Percentiles rank a stretch among this genome's conserved stretches.
Conservation (phyloP, 2,888 invertebrate genomes). For the Tenodera sinensis region DNA sequence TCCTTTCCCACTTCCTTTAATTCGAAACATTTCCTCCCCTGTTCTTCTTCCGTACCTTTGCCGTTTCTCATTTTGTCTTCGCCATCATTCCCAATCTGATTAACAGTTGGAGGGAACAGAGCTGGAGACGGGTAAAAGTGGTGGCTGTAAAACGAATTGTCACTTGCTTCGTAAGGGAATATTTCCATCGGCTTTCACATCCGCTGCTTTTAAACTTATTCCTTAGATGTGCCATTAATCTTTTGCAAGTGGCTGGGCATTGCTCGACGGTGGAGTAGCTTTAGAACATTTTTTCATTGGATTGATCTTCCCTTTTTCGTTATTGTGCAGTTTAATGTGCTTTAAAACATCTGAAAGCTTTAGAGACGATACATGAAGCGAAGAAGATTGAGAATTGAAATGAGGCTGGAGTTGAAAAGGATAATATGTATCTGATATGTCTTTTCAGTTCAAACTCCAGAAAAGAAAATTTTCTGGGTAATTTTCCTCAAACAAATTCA, state of each 20-base stretch:
- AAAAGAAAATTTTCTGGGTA: too few species aligned
- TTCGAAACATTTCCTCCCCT: not conserved
- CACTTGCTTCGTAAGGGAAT: not conserved
- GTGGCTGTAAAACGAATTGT: not conserved
- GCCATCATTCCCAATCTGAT: constrained; percentile 3
- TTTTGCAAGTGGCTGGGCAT: not conserved
- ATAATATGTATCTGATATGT: too few species aligned
- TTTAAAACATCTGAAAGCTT: too few species aligned
- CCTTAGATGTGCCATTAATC: not conserved
- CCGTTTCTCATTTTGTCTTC: not conserved
- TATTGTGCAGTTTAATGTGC: too few species aligned
- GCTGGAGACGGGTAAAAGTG: not conserved
- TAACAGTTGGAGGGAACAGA: not conserved
- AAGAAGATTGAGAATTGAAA: too few species aligned
- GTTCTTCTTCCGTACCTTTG: not conserved
- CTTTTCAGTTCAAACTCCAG: too few species aligned
- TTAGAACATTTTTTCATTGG: too few species aligned
- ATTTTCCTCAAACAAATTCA: too few species aligned
- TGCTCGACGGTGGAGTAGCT: too few species aligned
- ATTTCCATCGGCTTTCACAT: not conserved
- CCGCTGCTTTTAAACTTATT: not conserved
- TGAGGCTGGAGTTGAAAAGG: too few species aligned
- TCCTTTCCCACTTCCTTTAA: not conserved
- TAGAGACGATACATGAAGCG: too few species aligned
- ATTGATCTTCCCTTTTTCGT: too few species aligned